phyloP scores from a whole-genome alignment of 2,113 vertebrate species.

The Scomber colias region DNA sequence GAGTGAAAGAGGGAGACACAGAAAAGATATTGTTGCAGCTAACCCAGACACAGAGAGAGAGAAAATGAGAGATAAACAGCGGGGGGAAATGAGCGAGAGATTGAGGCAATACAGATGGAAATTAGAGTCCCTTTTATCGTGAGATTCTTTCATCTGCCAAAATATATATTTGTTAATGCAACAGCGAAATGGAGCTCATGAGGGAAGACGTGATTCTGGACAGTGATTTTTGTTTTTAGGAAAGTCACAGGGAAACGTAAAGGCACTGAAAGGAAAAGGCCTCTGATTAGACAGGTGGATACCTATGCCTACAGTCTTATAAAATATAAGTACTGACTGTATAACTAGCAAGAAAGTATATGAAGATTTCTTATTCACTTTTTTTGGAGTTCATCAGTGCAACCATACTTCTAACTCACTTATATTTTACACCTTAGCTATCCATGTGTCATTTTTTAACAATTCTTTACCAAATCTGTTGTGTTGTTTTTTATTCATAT shows the following conservation, averaged over 20 bases:
- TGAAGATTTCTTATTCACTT: too few species aligned
- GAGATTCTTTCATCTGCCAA: constrained; percentile 73
- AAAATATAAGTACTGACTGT: too few species aligned
- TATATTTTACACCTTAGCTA: not conserved
- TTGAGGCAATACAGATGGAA: constrained; percentile 67
- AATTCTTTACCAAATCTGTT: too few species aligned
- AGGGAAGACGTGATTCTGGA: constrained; percentile 9
- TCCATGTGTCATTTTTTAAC: not conserved
- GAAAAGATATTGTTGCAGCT: constrained; percentile 12
- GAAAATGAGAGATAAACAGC: constrained; percentile 62
- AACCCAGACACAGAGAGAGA: constrained; percentile 37
- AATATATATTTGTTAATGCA: constrained; percentile 58
- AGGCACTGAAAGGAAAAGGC: not conserved
- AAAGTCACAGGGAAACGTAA: not conserved
- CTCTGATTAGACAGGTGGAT: too few species aligned
- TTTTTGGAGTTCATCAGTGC: too few species aligned
- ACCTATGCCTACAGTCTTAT: too few species aligned
- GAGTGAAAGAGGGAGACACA: constrained; percentile 10
- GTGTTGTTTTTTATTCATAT: not conserved
- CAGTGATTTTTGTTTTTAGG: constrained; percentile 29
- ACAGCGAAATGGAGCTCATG: constrained; percentile 34
- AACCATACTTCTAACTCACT: too few species aligned
- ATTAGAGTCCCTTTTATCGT: constrained; percentile 73
- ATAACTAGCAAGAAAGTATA: too few species aligned
- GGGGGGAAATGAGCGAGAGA: constrained; percentile 49